These are phyloP conservation scores for Drosophila nr. medialis DNA, from an alignment of 2,888 invertebrate species.

Conservation along the genomic window DNA sequence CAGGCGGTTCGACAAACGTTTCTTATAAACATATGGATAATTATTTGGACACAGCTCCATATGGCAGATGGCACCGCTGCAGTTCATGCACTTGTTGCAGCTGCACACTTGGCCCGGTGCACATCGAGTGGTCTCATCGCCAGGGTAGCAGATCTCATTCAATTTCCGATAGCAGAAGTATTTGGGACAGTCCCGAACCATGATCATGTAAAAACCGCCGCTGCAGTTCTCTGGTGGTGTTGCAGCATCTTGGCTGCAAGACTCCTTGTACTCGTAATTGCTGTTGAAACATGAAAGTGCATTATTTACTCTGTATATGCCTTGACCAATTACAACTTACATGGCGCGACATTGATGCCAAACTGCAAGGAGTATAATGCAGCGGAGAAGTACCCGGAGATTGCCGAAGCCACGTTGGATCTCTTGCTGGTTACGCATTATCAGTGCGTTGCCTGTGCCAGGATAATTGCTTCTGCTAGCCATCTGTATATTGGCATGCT, in stretches of 20 bases:
- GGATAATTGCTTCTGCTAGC: conserved; percentile 21
- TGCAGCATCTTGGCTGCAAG: conserved; percentile 5
- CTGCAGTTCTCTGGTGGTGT: background rate
- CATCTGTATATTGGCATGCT: conserved; percentile 6
- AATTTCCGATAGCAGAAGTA: conserved; percentile 9
- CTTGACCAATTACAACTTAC: conserved; percentile 31
- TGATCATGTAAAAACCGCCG: background rate
- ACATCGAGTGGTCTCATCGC: conserved; percentile 8
- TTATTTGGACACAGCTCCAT: conserved; percentile 2
- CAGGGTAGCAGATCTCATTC: conserved; percentile 5
- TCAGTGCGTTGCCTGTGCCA: conserved; percentile 25
- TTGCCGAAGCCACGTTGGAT: conserved; percentile 22
- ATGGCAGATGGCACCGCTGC: conserved; percentile 3
- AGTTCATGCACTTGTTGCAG: conserved; percentile 28
- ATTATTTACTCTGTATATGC: background rate
- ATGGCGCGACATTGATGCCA: conserved; percentile 29
- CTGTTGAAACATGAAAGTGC: conserved; percentile 1
- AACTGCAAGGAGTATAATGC: conserved; percentile 23
- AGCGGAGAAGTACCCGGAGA: conserved; percentile 31
- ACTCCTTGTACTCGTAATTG: background rate
- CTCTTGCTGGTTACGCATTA: conserved; percentile 42
- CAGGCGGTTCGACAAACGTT: conserved; percentile 27
- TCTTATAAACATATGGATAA: background rate
- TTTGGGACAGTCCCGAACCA: background rate
- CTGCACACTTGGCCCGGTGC: conserved; percentile 2